These are phyloP conservation scores for Callimorpha dominula DNA, from an alignment of 2,888 invertebrate genomes.

Conservation along the genomic window DNA sequence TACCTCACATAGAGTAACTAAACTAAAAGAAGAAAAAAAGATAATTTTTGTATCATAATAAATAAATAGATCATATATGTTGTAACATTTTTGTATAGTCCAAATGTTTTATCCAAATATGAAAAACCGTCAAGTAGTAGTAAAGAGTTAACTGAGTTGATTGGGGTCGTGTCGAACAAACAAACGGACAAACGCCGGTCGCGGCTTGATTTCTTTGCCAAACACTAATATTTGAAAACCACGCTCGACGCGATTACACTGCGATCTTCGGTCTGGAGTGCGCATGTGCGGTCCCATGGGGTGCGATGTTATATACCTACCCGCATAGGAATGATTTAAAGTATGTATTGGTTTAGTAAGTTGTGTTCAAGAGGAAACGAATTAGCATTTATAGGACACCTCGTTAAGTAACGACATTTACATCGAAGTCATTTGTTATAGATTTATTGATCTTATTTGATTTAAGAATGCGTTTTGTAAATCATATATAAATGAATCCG, in stretches of 20 bases:
- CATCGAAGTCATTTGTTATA: neutral
- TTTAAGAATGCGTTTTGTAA: neutral
- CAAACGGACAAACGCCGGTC: constrained; percentile 59
- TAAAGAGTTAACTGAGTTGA: constrained; percentile 57
- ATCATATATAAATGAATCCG: neutral
- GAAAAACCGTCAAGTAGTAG: constrained; percentile 39
- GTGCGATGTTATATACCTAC: constrained; percentile 19
- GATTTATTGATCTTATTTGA: neutral
- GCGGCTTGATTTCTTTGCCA: constrained; percentile 81
- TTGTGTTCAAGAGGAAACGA: neutral
- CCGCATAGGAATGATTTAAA: constrained; percentile 23
- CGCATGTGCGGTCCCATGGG: constrained; percentile 44
- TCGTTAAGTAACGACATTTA: neutral
- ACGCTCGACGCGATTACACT: constrained; percentile 71
- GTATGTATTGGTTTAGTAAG: constrained; percentile 14
- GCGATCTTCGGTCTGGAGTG: constrained; percentile 59
- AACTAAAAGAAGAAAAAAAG: neutral
- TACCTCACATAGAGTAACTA: neutral
- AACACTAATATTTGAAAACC: constrained; percentile 84
- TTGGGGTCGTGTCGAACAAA: constrained; percentile 61
- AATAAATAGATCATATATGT: no score
- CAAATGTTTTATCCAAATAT: constrained; percentile 32
- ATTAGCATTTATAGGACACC: neutral
- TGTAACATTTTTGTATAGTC: constrained; percentile 22
- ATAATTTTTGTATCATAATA: no score